phyloP scores from a whole-genome alignment of 2,113 vertebrate genomes.

The Bubo blakistoni region DNA sequence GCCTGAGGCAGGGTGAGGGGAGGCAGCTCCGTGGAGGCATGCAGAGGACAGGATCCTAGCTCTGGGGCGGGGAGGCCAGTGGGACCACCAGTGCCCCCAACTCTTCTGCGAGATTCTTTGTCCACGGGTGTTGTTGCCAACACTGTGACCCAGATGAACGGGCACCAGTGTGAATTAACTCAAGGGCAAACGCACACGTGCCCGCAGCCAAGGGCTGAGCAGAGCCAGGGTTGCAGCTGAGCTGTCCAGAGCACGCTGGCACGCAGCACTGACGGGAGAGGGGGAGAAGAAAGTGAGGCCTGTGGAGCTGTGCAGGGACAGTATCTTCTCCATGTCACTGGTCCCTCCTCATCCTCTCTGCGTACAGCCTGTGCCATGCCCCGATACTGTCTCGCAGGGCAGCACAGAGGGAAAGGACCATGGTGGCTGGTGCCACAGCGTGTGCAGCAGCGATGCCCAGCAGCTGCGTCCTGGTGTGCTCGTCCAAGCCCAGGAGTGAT shows the following conservation, averaged over 20 bases:
- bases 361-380: background rate
- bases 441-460: background rate
- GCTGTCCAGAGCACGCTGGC: background rate
- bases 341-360: background rate
- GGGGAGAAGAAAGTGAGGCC: background rate
- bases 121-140: background rate
- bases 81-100: background rate
- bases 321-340: background rate
- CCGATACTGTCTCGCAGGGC: background rate
- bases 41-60: background rate
- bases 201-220: background rate
- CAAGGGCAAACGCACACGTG: rapidly evolving
- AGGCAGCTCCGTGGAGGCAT: rapidly evolving
- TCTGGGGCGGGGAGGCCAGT: background rate
- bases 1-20: background rate
- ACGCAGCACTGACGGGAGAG: rapidly evolving
- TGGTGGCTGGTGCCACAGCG: background rate
- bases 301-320: background rate
- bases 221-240: background rate
- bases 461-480: background rate
- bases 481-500: background rate
- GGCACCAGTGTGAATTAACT: background rate
- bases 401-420: too few relatives aligned
- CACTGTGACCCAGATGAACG: rapidly evolving
- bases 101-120: background rate